Evolutionary conservation across 1,140 invertebrate genomes (phyloP), one percentile per base, ranked within the genome.

Genomic region (Tetragonula clypearis): DNA sequence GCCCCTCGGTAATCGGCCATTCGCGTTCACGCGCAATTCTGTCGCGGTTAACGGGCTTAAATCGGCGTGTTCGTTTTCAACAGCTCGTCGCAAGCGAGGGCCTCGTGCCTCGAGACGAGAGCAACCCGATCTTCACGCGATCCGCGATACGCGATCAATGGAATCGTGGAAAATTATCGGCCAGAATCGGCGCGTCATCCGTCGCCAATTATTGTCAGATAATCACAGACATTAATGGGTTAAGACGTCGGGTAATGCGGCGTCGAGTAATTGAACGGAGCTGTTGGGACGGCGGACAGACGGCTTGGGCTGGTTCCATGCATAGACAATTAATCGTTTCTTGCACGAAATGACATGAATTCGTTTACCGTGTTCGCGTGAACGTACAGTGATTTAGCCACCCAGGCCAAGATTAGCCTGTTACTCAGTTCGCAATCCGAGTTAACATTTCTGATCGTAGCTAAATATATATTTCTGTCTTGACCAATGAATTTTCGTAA

Each of bases 271-370:
- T 82, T 19, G 56, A 35, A 65, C n/a, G 12, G 26, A 75, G 21
- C 23, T 21, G 77, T 75, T 49, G 26, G 58, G 21, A 4, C n/a
- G 21, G 1, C 19, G 49, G 21, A 49, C 65, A 49, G 6, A 49
- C 41, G 41, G 80, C 71, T 58, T 12, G 49, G 8, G 26, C 26
- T 30, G 41, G 30, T 82, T 74, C n/a, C 71, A 35, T 75, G 71
- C 71, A 75, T 74, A 30, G 79, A 35, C 56, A 14, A 65, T 82
- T 74, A 55, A 82, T 82, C 58, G 80, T 65, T 62, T 49, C 19
- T 30, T 41, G 35, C 56, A 23, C 56, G 69, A 26, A 81, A 74
- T 19, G 23, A 81, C 56, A 26, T 1, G 79, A 62, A 74, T 81
- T 62, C 69, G 56, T 81, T 73, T n/a, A 11, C 69, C 23, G 21